phyloP scores from a whole-genome alignment of 2,797 vertebrate genomes.

The Benthosema pterotum region DNA sequence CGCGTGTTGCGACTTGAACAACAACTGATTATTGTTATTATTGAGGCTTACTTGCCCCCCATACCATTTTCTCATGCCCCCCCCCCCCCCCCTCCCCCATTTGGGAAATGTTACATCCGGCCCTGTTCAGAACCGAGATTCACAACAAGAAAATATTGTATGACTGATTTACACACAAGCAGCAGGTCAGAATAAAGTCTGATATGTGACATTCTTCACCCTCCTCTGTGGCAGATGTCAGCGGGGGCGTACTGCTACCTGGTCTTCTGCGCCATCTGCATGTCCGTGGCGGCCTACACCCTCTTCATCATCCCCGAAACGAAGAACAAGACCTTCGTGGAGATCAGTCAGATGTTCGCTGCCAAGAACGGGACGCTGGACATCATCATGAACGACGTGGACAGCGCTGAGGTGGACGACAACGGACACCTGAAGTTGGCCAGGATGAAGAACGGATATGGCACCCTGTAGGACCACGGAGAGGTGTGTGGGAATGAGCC shows the following conservation, averaged over 20 bases:
- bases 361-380: constrained; percentile 53
- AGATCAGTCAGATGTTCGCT: constrained; percentile 87
- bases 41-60: too few species aligned
- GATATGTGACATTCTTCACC: not conserved
- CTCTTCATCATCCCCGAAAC: constrained; percentile 88
- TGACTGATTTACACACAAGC: too few species aligned
- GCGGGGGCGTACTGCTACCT: constrained; percentile 88
- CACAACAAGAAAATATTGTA: too few species aligned
- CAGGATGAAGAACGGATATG: constrained; percentile 78
- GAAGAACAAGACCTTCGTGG: constrained; percentile 91
- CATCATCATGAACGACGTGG: constrained; percentile 14
- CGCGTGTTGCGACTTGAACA: too few species aligned
- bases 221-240: constrained; percentile 70
- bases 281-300: constrained; percentile 82
- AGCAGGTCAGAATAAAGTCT: too few species aligned
- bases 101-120: too few species aligned
- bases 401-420: constrained; percentile 43
- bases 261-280: constrained; percentile 85
- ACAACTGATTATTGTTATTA: too few species aligned
- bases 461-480: constrained; percentile 58
- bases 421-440: constrained; percentile 66
- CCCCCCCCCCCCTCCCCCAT: too few species aligned
- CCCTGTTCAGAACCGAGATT: too few species aligned
- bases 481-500: not conserved
- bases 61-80: too few species aligned